Conservation (phyloP, 2,888 invertebrate species). For the Dryocosmus kuriphilus region DNA sequence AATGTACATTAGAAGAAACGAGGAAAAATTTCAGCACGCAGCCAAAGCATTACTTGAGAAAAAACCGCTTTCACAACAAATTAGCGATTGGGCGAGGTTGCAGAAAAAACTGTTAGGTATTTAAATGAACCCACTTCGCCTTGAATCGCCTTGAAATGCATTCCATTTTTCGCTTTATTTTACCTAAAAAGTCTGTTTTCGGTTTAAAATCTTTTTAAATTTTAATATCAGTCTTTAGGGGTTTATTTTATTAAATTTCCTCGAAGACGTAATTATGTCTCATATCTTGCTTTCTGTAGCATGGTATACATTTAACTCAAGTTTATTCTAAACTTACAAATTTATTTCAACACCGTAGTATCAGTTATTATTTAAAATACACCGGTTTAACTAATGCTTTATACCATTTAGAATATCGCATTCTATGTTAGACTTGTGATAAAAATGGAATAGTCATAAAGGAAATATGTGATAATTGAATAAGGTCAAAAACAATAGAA, state of each 20-base stretch:
- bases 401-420: background rate
- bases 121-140: conserved; percentile 48
- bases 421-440: background rate
- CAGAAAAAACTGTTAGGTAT: conserved; percentile 73
- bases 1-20: conserved; percentile 90
- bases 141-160: background rate
- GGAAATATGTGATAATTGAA: conserved; percentile 28
- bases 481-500: background rate
- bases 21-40: conserved; percentile 85
- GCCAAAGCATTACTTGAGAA: conserved; percentile 78
- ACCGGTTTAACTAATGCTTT: conserved; percentile 8
- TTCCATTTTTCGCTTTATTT: conserved; percentile 11
- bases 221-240: background rate
- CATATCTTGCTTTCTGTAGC: background rate
- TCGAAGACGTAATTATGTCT: background rate
- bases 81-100: conserved; percentile 77
- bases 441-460: conserved; percentile 1
- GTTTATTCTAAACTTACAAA: background rate
- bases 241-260: background rate
- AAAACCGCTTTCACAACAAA: conserved; percentile 75
- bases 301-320: background rate
- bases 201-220: background rate
- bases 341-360: background rate
- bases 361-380: background rate
- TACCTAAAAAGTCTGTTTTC: background rate